phyloP scores from a whole-genome alignment of 2,797 vertebrate species.

The Gastrophryne carolinensis region DNA sequence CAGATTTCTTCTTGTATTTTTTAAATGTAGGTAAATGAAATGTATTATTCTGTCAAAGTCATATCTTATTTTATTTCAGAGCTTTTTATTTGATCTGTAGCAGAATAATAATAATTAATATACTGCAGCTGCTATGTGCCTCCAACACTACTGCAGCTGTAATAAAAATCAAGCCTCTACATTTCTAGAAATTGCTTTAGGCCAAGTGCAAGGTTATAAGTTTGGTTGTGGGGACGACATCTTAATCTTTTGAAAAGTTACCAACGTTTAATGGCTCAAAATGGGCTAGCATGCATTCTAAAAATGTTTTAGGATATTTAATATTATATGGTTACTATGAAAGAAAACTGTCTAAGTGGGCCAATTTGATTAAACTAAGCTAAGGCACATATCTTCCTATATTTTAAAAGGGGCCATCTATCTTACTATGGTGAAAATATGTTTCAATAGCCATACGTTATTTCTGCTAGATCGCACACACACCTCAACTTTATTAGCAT shows the following conservation, averaged over 20 bases:
- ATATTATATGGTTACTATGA: not conserved
- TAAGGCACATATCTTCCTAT: not conserved
- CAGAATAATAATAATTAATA: not conserved
- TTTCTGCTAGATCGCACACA: constrained; percentile 29
- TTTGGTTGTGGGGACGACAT: not conserved
- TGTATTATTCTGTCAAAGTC: too few species aligned
- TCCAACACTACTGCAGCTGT: not conserved
- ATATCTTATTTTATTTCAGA: not conserved
- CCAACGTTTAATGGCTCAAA: not conserved
- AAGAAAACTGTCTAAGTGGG: constrained; percentile 3
- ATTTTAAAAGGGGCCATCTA: not conserved
- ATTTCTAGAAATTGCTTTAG: not conserved
- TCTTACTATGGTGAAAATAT: not conserved
- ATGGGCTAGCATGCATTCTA: not conserved
- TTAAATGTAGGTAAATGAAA: too few species aligned
- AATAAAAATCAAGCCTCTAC: not conserved
- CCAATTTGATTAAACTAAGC: not conserved
- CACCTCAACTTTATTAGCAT: constrained; percentile 20
- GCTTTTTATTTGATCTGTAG: not conserved
- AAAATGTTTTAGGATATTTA: not conserved
- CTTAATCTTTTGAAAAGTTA: not conserved
- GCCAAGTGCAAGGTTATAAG: not conserved
- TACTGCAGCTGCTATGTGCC: not conserved
- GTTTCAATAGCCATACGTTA: constrained; percentile 11
- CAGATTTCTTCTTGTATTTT: too few species aligned